Evolutionary conservation across 2,888 invertebrate species (phyloP).

Genomic region (Loripinus fragilis): DNA sequence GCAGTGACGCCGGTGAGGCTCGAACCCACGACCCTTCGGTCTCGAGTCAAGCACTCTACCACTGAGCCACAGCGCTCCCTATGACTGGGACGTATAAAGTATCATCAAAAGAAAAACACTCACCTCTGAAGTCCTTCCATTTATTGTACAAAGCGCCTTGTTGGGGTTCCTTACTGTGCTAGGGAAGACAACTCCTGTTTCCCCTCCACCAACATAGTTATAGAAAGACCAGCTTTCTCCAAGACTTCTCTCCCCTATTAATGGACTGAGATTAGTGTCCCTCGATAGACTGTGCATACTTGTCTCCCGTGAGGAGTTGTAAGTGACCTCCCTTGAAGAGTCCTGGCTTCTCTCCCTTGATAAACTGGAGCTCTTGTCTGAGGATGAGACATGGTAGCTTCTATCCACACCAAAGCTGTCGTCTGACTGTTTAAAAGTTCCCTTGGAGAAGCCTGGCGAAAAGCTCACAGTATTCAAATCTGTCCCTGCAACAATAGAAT

Average conservation of each 20-base stretch:
- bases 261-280: conserved; percentile 11
- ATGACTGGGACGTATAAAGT: too few relatives aligned
- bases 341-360: conserved; percentile 44
- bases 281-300: conserved; percentile 23
- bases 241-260: conserved; percentile 41
- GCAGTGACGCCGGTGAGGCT: too few relatives aligned
- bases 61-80: too few relatives aligned
- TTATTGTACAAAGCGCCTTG: conserved; percentile 88
- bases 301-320: conserved; percentile 51
- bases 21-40: too few relatives aligned
- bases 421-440: conserved; percentile 64
- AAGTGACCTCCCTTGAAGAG: conserved; percentile 38
- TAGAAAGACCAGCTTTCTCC: conserved; percentile 84
- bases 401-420: conserved; percentile 25
- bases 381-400: conserved; percentile 31
- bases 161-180: conserved; percentile 86
- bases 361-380: conserved; percentile 24
- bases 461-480: conserved; percentile 83
- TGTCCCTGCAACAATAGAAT: conserved; percentile 71
- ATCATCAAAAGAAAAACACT: too few relatives aligned
- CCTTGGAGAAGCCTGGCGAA: conserved; percentile 72
- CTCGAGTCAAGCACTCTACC: too few relatives aligned
- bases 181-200: conserved; percentile 65
- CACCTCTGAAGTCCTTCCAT: conserved; percentile 87
- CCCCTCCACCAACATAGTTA: conserved; percentile 83